Percentiles rank a stretch among this genome's conserved stretches.
Evolutionary conservation across 2,113 vertebrate genomes (phyloP).

Genomic region (Notechis scutatus): DNA sequence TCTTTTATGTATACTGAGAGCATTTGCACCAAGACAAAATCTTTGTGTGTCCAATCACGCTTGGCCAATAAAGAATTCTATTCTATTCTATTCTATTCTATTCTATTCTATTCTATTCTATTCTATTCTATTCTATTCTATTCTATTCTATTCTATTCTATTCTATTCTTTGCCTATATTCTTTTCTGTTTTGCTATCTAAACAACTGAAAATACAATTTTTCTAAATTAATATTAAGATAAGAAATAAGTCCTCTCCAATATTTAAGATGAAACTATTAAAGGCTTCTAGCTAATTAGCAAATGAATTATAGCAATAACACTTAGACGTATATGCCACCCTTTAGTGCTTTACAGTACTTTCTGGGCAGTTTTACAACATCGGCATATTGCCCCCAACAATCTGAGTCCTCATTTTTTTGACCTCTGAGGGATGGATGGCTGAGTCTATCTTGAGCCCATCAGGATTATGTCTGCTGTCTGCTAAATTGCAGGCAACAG

Average conservation of each 20-base stretch:
- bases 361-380: not conserved
- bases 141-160: too few relatives aligned
- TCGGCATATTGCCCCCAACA: not conserved
- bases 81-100: too few relatives aligned
- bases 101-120: too few relatives aligned
- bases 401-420: not conserved
- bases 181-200: not conserved
- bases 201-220: not conserved
- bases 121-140: too few relatives aligned
- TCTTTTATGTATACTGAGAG: too few relatives aligned
- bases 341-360: not conserved
- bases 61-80: too few relatives aligned
- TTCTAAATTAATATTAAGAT: not conserved
- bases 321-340: too few relatives aligned
- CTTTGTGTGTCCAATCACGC: too few relatives aligned
- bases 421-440: not conserved
- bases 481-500: not conserved
- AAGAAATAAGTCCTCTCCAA: not conserved
- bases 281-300: not conserved
- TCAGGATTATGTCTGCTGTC: not conserved
- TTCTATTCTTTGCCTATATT: not conserved
- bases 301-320: not conserved
- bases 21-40: too few relatives aligned
- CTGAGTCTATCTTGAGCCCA: not conserved
- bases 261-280: not conserved